phyloP scores from a whole-genome alignment of 2,797 vertebrate genomes.

The Myotis myotis region DNA sequence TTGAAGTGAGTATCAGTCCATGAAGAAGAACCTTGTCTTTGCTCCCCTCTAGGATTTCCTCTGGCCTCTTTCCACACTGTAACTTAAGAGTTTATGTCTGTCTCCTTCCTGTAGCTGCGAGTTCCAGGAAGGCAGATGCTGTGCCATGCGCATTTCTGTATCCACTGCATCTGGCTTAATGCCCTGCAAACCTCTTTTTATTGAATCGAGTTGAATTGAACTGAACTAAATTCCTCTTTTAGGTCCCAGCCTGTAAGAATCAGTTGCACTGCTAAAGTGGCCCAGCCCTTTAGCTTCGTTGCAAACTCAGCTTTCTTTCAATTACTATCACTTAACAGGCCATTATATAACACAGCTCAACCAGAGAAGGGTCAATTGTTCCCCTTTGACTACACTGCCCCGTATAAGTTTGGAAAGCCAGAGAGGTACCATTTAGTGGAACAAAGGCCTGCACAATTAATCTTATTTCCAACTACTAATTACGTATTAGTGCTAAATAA shows the following conservation, averaged over 20 bases:
- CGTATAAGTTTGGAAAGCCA: conserved; percentile 35
- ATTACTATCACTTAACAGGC: conserved; percentile 25
- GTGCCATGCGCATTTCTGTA: not conserved
- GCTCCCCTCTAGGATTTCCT: not conserved
- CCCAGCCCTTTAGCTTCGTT: not conserved
- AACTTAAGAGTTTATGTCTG: not conserved
- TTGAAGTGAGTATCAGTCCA: not conserved
- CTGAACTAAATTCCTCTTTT: not conserved
- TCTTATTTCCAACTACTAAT: conserved; percentile 66
- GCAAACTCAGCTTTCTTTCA: conserved; percentile 27
- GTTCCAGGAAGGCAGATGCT: not conserved
- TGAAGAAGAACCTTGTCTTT: not conserved
- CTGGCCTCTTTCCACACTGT: not conserved
- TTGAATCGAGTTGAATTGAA: not conserved
- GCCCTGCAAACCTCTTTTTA: not conserved
- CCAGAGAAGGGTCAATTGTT: conserved; percentile 35
- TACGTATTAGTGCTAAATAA: conserved; percentile 60
- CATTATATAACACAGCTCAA: conserved; percentile 35
- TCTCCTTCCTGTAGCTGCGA: not conserved
- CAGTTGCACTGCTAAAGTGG: not conserved
- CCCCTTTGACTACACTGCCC: not conserved
- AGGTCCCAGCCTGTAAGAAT: not conserved
- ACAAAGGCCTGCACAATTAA: conserved; percentile 60
- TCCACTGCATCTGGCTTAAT: not conserved
- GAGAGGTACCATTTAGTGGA: conserved; percentile 59